Evolutionary conservation across 2,797 vertebrate species (phyloP).

Genomic region (Petrocephalus schoutedeni): DNA sequence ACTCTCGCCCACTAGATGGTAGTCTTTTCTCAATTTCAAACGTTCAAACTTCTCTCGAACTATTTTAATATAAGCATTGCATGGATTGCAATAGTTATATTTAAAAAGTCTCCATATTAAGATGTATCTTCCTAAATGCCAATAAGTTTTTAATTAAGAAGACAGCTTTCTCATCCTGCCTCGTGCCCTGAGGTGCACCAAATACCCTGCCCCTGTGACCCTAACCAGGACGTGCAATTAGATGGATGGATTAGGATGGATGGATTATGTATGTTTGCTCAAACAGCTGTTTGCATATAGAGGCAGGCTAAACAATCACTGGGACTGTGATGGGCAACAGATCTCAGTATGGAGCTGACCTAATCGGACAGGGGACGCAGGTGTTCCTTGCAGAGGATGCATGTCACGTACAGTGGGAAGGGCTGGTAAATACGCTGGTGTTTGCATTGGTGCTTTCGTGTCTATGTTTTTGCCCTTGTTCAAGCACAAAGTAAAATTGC

Average conservation of each 20-base stretch:
- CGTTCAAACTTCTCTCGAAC: background rate
- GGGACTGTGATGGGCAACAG: background rate
- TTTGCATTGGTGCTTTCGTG: background rate
- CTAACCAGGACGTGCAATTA: background rate
- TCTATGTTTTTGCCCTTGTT: background rate
- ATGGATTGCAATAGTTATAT: background rate
- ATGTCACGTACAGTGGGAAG: background rate
- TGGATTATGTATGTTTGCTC: background rate
- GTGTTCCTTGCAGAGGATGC: background rate
- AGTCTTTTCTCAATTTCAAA: conserved; percentile 47
- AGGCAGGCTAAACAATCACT: background rate
- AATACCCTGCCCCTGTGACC: background rate
- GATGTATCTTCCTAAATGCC: background rate
- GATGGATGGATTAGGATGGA: background rate
- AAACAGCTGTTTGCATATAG: conserved; percentile 6
- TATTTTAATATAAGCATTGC: background rate
- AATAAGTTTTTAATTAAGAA: background rate
- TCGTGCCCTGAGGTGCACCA: background rate
- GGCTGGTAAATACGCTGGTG: background rate
- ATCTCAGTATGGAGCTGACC: background rate
- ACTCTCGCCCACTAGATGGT: conserved; percentile 56
- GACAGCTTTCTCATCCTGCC: background rate
- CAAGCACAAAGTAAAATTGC: background rate
- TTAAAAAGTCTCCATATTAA: background rate
- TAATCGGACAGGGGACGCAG: background rate